Conservation (phyloP, 2,113 vertebrate genomes). For the Euleptes europaea region DNA sequence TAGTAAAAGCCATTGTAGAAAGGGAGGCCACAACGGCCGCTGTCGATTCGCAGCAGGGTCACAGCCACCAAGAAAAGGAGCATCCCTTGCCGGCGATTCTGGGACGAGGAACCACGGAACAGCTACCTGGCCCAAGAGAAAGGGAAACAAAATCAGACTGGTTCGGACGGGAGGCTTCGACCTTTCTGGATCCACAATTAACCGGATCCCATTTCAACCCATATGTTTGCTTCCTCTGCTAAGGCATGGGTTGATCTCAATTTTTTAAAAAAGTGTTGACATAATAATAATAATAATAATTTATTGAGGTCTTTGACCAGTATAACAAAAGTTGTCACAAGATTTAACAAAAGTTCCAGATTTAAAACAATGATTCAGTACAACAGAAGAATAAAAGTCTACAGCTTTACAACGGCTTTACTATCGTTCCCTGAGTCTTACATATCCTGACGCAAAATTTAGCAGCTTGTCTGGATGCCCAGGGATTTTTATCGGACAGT, state of each 20-base stretch:
- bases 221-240: background rate
- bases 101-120: background rate
- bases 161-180: background rate
- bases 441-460: too few species aligned
- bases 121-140: background rate
- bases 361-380: too few species aligned
- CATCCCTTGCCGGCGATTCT: background rate
- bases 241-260: background rate
- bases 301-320: too few species aligned
- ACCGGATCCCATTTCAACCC: background rate
- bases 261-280: background rate
- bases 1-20: constrained; percentile 91
- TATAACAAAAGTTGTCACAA: too few species aligned
- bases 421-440: too few species aligned
- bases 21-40: constrained; percentile 46
- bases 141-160: background rate
- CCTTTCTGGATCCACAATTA: background rate
- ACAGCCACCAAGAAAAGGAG: constrained; percentile 64
- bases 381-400: too few species aligned
- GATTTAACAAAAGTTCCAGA: too few species aligned
- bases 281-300: too few species aligned
- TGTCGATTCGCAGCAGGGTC: constrained; percentile 54
- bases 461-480: too few species aligned
- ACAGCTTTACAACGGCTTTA: too few species aligned
- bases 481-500: too few species aligned